Evolutionary conservation across 2,888 invertebrate genomes (phyloP), one percentile per base, ranked within the genome.

Genomic region (Tipula unca): DNA sequence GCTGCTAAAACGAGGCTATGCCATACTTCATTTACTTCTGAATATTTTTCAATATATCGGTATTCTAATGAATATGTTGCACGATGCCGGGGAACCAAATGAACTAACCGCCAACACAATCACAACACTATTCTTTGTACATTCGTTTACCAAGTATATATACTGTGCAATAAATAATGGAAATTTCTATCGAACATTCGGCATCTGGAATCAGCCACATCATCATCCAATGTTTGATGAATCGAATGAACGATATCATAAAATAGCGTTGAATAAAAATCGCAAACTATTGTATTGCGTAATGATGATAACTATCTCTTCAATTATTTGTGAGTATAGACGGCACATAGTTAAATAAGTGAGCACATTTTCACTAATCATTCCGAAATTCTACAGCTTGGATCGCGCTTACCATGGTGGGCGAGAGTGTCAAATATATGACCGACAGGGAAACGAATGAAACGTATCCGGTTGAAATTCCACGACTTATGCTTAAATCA

Each of bases 151-250:
- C 42, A 96, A 97, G 90, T 91, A 95, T 87, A 87, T 93, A 13
- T 96, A 95, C 90, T 94, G 96, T 88, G 96, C 94, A 0, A 88
- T 94, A 4, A 94, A 94, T 87, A 94, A 95, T 29, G 95, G 95
- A 89, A 92, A 93, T 86, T 95, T 96, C 88, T 95, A 96, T 91
- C 94, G 96, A 88, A 95, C 96, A 0, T 90, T 96, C 69, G 95
- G 94, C 36, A 94, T 95, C 87, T 97, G 96, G 96, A 96, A 96
- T 89, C 95, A 96, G 90, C 93, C 95, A 0, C 96, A 96, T 90
- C 94, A 95, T 85, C 96, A 97, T 90, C 96, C 96, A 0, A 90
- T 97, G 69, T 97, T 97, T 89, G 94, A 95, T 84, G 96, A 96
- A 89, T 96, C 96, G 0, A 95, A 96, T 89, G 94, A 95, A 0